Base-by-base conservation (phyloP, 2,888 invertebrate species). In the Acleris literana region DNA sequence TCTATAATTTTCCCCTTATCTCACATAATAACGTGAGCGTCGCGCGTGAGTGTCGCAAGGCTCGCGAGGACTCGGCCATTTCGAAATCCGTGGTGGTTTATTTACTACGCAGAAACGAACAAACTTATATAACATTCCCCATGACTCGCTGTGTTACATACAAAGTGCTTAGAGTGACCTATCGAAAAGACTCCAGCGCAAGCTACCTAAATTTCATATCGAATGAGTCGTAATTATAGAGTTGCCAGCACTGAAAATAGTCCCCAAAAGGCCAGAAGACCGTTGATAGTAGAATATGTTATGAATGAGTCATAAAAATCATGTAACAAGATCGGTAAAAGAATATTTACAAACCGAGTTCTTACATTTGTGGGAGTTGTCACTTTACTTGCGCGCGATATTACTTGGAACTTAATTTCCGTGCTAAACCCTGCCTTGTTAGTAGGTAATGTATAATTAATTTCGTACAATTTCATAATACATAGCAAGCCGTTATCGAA, bases 51-150 rank as follows among this genome's bases (percentile, higher is more conserved):
- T 57, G 44, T 44, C 46, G 57, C 46, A 57, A 57, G 56, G 46
- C 16, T 46, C 25, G 25, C 57, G 57, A 43, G 55, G 57, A 56
- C 57, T 17, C 57, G 57, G 3, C 16, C 57, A 44, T 57, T 44
- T 57, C 57, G 57, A 57, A 44, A 57, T 43, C 56, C 39, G 54
- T 54, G 54, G 54, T 39, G 56, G 17, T 46, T 44, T 57, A 57
- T 57, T 57, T 57, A 46, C 57, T 46, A 44, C 57, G 44, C 57
- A 25, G n/a, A 57, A 29, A 57, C 57, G 25, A 44, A 46, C 57
- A 25, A 46, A 57, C 57, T 25, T 57, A 57, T 46, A 57, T 57
- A 57, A 57, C 46, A 25, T 11, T 43, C 57, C 57, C 43, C 46
- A 46, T 57, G 46, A 9, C 43, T 43, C 20, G 18, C 55, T 55